These are phyloP conservation scores for Ciconia maguari DNA, from an alignment of 2,113 vertebrate species.

Conservation along the genomic window DNA sequence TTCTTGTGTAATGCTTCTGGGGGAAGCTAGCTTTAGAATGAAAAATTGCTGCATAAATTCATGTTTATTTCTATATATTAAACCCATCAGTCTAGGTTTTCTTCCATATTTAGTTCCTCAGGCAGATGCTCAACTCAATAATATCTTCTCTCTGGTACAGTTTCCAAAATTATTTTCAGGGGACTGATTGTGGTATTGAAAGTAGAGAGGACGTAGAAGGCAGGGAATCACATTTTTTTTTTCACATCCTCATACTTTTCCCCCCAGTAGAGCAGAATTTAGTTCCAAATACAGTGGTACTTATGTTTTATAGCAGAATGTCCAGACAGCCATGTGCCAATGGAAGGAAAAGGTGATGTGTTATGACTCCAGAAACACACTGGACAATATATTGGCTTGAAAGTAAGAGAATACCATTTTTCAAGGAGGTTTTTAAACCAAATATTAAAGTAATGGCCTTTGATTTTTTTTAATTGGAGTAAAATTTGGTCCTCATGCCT, in stretches of 20 bases:
- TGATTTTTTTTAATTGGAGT: not conserved
- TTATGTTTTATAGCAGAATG: not conserved
- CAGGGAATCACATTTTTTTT: not conserved
- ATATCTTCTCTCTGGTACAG: not conserved
- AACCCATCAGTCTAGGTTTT: conserved; percentile 16
- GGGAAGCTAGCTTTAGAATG: not conserved
- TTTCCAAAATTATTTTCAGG: not conserved
- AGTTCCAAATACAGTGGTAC: not conserved
- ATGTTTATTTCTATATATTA: conserved; percentile 33
- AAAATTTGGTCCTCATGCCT: not conserved
- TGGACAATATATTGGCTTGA: not conserved
- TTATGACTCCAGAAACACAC: not conserved
- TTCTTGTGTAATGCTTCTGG: not conserved
- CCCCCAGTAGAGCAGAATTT: not conserved
- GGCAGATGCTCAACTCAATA: not conserved
- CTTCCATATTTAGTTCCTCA: not conserved
- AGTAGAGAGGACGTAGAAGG: not conserved
- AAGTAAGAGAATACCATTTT: not conserved
- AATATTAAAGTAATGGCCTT: not conserved
- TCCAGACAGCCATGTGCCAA: not conserved
- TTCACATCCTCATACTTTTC: not conserved
- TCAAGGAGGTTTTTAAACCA: not conserved
- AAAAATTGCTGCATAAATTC: conserved; percentile 10
- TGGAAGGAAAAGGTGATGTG: not conserved
- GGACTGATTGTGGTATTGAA: not conserved